phyloP scores from a whole-genome alignment of 2,797 vertebrate species.

The Xenops minutus region DNA sequence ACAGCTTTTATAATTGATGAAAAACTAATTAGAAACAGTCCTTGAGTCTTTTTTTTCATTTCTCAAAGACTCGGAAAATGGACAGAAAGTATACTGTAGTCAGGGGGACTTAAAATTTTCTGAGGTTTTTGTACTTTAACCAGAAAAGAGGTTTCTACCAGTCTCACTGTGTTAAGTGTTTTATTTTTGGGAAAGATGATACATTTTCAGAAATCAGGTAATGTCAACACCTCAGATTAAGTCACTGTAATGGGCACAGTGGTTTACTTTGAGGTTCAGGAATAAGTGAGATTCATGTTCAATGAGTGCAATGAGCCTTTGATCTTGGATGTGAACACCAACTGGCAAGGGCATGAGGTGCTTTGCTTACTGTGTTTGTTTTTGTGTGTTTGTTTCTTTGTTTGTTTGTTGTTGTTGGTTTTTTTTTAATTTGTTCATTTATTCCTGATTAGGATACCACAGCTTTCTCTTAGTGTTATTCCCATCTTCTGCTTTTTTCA shows the following conservation, averaged over 20 bases:
- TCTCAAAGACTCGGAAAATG: background rate
- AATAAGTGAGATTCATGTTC: background rate
- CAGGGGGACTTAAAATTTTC: background rate
- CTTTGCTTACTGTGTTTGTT: background rate
- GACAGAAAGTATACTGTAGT: background rate
- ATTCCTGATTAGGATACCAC: background rate
- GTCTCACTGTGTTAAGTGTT: background rate
- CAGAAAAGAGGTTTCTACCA: background rate
- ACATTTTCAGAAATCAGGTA: background rate
- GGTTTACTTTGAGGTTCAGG: background rate
- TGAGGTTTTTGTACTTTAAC: background rate
- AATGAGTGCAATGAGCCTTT: background rate
- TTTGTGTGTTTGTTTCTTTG: no score
- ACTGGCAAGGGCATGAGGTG: background rate
- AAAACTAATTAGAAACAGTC: background rate
- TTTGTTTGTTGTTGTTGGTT: no score
- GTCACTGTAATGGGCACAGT: background rate
- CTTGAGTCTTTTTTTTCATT: background rate
- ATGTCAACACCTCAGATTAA: background rate
- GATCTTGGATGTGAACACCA: background rate
- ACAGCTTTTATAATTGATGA: fast-evolving
- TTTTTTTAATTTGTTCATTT: background rate
- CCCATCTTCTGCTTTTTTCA: background rate
- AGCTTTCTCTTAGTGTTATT: background rate
- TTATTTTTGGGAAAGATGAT: background rate